A percentile compares a stretch with the other conserved stretches of the same genome.
phyloP scores from a whole-genome alignment of 2,888 invertebrate genomes.

The Thereva unica region DNA sequence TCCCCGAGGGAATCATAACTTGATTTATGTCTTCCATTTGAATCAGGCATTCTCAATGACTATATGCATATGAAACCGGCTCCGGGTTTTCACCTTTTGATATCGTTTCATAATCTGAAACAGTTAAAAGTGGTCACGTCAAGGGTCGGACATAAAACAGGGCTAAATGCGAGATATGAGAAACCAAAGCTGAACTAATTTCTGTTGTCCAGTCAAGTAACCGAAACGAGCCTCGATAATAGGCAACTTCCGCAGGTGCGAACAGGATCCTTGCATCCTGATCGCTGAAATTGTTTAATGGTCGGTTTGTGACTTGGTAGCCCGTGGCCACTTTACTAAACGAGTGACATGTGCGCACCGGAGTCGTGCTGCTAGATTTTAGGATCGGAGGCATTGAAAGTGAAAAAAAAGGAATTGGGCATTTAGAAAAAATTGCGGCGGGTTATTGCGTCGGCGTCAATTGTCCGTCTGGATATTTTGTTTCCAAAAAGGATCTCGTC shows the following conservation, averaged over 20 bases:
- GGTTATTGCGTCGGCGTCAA: slow-evolving; percentile 36
- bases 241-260: slow-evolving; percentile 32
- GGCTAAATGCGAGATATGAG: not conserved
- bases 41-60: slow-evolving; percentile 1
- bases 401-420: slow-evolving; percentile 17
- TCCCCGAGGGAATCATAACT: slow-evolving; percentile 4
- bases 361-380: slow-evolving; percentile 14
- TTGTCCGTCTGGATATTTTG: slow-evolving; percentile 35
- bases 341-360: slow-evolving; percentile 33
- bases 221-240: slow-evolving; percentile 15
- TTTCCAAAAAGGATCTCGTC: slow-evolving; percentile 29
- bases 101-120: slow-evolving; percentile 28
- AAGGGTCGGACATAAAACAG: slow-evolving; percentile 21
- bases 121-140: slow-evolving; percentile 37
- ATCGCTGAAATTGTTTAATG: not conserved
- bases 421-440: too few relatives aligned
- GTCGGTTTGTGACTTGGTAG: not conserved
- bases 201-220: slow-evolving; percentile 25
- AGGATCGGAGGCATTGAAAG: not conserved
- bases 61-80: slow-evolving; percentile 1
- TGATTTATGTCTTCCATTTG: slow-evolving; percentile 29
- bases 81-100: slow-evolving; percentile 11
- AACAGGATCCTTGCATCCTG: slow-evolving; percentile 9
- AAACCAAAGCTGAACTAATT: slow-evolving; percentile 37
- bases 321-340: slow-evolving; percentile 31